These are phyloP conservation scores for Poeciliopsis presidionis DNA, from an alignment of 2,797 vertebrate species.

Conservation along the genomic window DNA sequence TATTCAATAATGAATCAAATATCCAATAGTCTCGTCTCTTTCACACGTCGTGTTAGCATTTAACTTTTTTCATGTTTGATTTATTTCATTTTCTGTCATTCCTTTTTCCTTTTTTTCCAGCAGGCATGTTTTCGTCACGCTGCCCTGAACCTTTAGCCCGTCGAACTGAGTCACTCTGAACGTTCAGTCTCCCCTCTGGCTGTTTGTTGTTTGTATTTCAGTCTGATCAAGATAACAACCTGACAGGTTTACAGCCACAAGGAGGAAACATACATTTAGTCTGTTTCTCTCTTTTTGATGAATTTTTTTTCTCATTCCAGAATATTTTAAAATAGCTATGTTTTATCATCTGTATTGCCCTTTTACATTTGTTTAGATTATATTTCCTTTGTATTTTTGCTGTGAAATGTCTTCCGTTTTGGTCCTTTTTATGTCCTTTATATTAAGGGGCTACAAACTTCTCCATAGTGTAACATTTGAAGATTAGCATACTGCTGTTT, in stretches of 20 bases:
- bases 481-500: neutral
- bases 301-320: neutral
- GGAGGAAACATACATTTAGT: neutral
- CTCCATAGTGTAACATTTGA: neutral
- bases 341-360: neutral
- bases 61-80: neutral
- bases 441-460: neutral
- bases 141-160: neutral
- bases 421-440: neutral
- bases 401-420: neutral
- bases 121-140: neutral
- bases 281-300: neutral
- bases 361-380: neutral
- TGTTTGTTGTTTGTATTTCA: neutral
- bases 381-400: neutral
- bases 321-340: neutral
- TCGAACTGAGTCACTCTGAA: neutral
- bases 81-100: neutral
- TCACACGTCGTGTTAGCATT: neutral
- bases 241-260: neutral
- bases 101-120: neutral
- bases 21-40: neutral
- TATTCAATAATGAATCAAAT: neutral
- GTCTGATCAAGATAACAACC: neutral
- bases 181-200: neutral